Base-by-base conservation (phyloP, 2,113 vertebrate species). In the Herpetotheres cachinnans region DNA sequence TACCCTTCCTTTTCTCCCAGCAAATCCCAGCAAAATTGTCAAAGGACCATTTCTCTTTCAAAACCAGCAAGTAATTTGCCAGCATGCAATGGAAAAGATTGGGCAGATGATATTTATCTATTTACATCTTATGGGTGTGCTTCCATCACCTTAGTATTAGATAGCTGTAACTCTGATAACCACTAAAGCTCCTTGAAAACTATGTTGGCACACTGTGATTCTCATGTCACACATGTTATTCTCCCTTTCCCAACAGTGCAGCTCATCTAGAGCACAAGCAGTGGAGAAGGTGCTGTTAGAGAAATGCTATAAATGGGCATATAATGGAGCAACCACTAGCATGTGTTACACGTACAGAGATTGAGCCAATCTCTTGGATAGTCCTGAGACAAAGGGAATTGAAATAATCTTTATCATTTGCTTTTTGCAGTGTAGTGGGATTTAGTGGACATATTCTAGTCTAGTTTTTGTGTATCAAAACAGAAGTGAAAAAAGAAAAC, bases 401-500 rank as follows among this genome's bases (percentile, higher is more conserved):
- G 84, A 79, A 95, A 84, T 52, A 1, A 87, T 42, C 73, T 89
- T 89, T 94, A 71, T 87, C 2, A 73, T 65, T 82, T 11, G 12
- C 40, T 82, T 86, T 95, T 82, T 54, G 55, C 40, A 59, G 52
- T 20, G 32, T 46, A 58, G 40, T 61, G 46, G 13, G 47, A 80
- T 66, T 95, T 70, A 91, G 82, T 1, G 0, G 44, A 77, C 67
- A 50, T 84, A 73, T 38, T 85, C 44, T 69, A 92, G 84, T 81
- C 46, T 80, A 76, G 32, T 8, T 92, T 82, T 73, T 70, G 21
- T n/a, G 18, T 91, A 80, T 66, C 34, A 85, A 94, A 93, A 93
- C 34, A 72, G 42, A 89, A 62, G 42, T 58, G 80, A 93, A 94
- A 92, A 82, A 62, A 91, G 93, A 93, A 97, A 96, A 82, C 11